These are phyloP conservation scores for Diorhabda sublineata DNA, from an alignment of 1,140 invertebrate genomes.

Conservation along the genomic window DNA sequence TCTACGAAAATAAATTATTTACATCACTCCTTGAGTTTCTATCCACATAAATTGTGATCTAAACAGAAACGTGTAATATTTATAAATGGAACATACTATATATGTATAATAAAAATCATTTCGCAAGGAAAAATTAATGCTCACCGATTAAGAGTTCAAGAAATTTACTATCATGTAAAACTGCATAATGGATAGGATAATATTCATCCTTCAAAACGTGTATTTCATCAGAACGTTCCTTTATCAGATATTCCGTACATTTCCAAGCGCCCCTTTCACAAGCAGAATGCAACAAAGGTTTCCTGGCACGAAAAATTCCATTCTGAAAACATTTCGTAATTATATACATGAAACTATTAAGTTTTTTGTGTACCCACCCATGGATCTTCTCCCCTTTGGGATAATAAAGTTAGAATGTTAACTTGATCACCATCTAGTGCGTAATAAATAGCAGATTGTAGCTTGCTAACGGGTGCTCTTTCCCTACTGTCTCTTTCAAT, in stretches of 20 bases:
- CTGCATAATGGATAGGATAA: constrained; percentile 70
- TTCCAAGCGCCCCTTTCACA: constrained; percentile 68
- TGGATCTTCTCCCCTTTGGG: constrained; percentile 65
- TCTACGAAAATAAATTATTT: constrained; percentile 29
- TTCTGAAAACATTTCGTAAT: constrained; percentile 31
- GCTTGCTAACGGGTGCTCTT: constrained; percentile 52
- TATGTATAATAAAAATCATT: constrained; percentile 37
- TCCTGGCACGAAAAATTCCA: constrained; percentile 51
- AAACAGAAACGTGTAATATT: too few species aligned
- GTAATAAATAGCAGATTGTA: constrained; percentile 69
- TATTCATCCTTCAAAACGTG: constrained; percentile 73
- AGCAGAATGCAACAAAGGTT: constrained; percentile 63
- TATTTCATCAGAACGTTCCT: constrained; percentile 65
- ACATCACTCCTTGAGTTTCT: too few species aligned
- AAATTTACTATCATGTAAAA: constrained; percentile 63
- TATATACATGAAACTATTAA: not conserved
- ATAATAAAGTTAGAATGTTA: constrained; percentile 58
- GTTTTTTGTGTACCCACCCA: constrained; percentile 51
- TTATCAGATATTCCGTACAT: constrained; percentile 62
- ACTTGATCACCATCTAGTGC: constrained; percentile 71
- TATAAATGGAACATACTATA: too few species aligned
- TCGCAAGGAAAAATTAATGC: not conserved
- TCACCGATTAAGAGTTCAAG: constrained; percentile 61
- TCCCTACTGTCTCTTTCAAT: constrained; percentile 43
- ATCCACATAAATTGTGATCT: too few species aligned